A percentile compares a stretch with the other conserved stretches of the same genome.
phyloP scores from a whole-genome alignment of 2,888 invertebrate genomes.

The Dendrolimus houi region DNA sequence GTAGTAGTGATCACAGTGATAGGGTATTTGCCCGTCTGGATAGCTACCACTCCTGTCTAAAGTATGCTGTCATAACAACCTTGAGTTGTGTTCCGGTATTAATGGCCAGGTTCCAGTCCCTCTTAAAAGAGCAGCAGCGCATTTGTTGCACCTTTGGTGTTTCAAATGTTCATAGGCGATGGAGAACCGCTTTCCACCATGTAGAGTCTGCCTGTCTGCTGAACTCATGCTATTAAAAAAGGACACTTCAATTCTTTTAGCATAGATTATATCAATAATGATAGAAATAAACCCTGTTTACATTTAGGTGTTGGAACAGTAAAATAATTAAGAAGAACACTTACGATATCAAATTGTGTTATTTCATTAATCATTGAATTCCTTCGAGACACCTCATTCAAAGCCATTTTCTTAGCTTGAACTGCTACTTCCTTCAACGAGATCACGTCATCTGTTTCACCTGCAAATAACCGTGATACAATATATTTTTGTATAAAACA shows the following conservation, averaged over 20 bases:
- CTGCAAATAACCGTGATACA: background rate
- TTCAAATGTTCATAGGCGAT: background rate
- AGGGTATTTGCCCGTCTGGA: background rate
- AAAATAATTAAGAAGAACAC: constrained; percentile 11
- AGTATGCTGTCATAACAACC: background rate
- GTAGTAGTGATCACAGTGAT: background rate
- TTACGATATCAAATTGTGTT: constrained; percentile 33
- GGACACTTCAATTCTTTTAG: too few species aligned
- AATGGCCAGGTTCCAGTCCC: background rate
- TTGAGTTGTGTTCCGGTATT: background rate
- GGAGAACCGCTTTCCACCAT: background rate
- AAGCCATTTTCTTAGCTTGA: constrained; percentile 50
- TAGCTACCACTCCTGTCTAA: background rate
- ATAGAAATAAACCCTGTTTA: background rate
- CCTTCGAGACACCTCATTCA: constrained; percentile 41
- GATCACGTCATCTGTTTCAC: constrained; percentile 33
- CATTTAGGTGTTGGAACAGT: background rate
- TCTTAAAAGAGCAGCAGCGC: background rate
- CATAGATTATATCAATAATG: background rate
- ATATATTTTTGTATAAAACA: too few species aligned
- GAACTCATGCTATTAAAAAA: background rate
- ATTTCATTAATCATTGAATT: constrained; percentile 28
- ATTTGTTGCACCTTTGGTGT: too few species aligned
- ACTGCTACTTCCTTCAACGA: constrained; percentile 57
- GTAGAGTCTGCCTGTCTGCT: background rate